Evolutionary conservation across 2,797 vertebrate species (phyloP), one percentile per base, ranked within the genome.

Genomic region (Amblyopsis hoosieri): DNA sequence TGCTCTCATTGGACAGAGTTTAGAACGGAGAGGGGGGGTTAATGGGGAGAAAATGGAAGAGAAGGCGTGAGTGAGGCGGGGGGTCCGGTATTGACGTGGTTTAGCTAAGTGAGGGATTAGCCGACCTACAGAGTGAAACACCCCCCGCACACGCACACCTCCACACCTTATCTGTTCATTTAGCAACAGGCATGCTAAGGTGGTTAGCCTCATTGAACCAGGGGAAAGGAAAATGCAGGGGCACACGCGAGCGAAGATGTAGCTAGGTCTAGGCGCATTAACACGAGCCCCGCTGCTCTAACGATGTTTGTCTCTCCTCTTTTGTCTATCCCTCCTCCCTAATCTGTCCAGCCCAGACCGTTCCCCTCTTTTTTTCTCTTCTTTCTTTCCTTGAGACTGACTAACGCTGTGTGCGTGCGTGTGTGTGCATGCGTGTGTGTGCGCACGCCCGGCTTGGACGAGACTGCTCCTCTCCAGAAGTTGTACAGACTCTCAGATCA

Each of bases 71-170:
- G 53, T 60, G 76, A 62, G 74, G 67, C 68, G 67, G 65, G 56
- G 66, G 66, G 37, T 10, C 74, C 58, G 29, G 83, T 77, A 83
- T 83, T 79, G 84, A 82, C 17, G 59, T 60, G 65, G 75, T 67
- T 64, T 77, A 80, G 77, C 82, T 84, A 80, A 85, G 78, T 87
- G 79, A 88, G 83, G 80, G 84, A 90, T 89, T 89, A 90, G 74
- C 61, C 72, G 74, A 70, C 77, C 59, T 74, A 70, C 83, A 76
- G 81, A 19, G 19, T 81, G 81, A 84, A 82, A 72, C 75, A 75
- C 69, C 78, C 80, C 80, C 67, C 79, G 67, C 73, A 65, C 48
- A 64, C 68, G 64, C 37, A 46, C 9, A 17, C 7, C 48, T 45
- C 31, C 46, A 29, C 23, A 29, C 23, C 45, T 15, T 29, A 54